These are phyloP conservation scores for Spodoptera frugiperda DNA, from an alignment of 1,140 invertebrate genomes.

Conservation along the genomic window DNA sequence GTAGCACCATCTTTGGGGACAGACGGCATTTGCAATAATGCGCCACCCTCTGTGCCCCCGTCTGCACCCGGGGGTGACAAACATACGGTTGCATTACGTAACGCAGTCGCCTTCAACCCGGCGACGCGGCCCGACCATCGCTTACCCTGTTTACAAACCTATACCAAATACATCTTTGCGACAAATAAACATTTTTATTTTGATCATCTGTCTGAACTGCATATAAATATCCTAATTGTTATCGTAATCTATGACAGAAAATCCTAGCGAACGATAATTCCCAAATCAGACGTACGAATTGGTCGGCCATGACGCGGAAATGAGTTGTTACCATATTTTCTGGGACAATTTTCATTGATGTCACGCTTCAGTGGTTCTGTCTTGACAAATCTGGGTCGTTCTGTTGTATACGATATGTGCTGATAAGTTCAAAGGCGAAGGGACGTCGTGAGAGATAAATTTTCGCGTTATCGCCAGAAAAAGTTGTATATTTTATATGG, in stretches of 20 bases:
- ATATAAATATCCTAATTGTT: slow-evolving; percentile 38
- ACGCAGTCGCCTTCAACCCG: slow-evolving; percentile 24
- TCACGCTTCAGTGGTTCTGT: slow-evolving; percentile 41
- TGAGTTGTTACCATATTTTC: slow-evolving; percentile 49
- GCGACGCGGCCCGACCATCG: background rate
- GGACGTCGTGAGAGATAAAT: slow-evolving; percentile 24
- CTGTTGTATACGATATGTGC: slow-evolving; percentile 37
- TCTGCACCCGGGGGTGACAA: slow-evolving; percentile 61
- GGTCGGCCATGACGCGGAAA: slow-evolving; percentile 38
- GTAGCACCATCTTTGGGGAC: slow-evolving; percentile 71
- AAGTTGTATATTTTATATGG: slow-evolving; percentile 3
- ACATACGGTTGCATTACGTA: slow-evolving; percentile 58
- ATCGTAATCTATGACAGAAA: slow-evolving; percentile 9
- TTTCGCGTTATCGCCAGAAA: slow-evolving; percentile 15
- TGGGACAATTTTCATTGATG: slow-evolving; percentile 44
- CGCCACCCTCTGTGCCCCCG: slow-evolving; percentile 61
- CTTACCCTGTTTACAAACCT: background rate
- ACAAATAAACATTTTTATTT: slow-evolving; percentile 16
- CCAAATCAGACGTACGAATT: slow-evolving; percentile 1
- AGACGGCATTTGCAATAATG: slow-evolving; percentile 63
- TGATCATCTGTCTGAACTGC: slow-evolving; percentile 36
- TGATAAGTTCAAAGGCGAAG: slow-evolving; percentile 30
- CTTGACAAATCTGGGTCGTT: slow-evolving; percentile 46
- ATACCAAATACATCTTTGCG: slow-evolving; percentile 26
- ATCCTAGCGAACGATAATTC: slow-evolving; percentile 13